phyloP scores from a whole-genome alignment of 2,797 vertebrate genomes.

The Onychomys torridus region DNA sequence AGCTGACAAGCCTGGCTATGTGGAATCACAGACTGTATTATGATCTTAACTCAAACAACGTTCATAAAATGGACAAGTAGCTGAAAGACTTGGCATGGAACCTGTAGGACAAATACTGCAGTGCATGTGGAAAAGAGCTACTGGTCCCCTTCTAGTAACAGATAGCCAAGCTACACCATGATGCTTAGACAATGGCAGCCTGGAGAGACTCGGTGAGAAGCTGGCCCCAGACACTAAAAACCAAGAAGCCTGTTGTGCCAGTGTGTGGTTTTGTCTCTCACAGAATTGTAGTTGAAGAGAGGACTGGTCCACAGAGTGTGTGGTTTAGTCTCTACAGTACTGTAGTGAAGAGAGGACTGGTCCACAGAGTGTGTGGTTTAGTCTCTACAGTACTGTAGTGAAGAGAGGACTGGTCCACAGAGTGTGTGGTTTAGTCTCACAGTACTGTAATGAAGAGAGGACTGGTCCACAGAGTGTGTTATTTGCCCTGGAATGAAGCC shows the following conservation, averaged over 20 bases:
- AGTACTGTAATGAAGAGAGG: not conserved
- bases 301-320: not conserved
- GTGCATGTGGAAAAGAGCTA: not conserved
- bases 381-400: not conserved
- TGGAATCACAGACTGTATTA: not conserved
- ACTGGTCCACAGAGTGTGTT: not conserved
- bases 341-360: not conserved
- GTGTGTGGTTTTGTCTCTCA: not conserved
- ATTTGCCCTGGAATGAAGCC: not conserved
- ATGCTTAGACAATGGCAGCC: not conserved
- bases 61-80: not conserved
- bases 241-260: not conserved
- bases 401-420: not conserved
- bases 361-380: not conserved
- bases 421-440: no score
- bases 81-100: not conserved
- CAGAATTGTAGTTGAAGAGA: not conserved
- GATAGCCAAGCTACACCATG: accelerated
- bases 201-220: not conserved
- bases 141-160: not conserved
- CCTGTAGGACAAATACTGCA: not conserved
- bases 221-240: not conserved
- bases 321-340: not conserved
- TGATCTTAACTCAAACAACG: not conserved
- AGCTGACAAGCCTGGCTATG: not conserved